Evolutionary conservation across 2,888 invertebrate species (phyloP).

Genomic region (Serripes groenlandicus): DNA sequence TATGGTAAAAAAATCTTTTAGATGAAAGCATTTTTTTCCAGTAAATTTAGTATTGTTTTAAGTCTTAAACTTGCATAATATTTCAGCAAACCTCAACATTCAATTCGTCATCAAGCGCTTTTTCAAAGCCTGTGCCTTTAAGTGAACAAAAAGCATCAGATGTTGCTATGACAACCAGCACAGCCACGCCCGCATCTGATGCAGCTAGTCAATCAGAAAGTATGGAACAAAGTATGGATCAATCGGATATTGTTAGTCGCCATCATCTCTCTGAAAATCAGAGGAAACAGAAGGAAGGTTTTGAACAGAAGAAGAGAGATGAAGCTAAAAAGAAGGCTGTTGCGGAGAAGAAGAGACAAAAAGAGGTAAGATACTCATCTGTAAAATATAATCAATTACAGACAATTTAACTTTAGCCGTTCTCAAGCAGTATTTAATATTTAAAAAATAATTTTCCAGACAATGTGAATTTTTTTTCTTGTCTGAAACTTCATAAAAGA

Average conservation of each 20-base stretch:
- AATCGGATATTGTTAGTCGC: conserved; percentile 79
- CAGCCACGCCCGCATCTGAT: neutral
- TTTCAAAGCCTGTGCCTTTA: conserved; percentile 65
- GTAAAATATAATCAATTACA: too few species aligned
- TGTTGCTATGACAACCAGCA: too few species aligned
- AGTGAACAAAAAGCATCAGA: neutral
- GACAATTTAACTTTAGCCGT: too few species aligned
- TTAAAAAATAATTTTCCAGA: too few species aligned
- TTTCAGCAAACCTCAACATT: conserved; percentile 58
- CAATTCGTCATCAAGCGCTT: conserved; percentile 67
- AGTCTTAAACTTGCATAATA: too few species aligned
- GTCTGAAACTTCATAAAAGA: too few species aligned
- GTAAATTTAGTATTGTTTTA: too few species aligned
- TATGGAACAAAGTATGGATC: conserved; percentile 38
- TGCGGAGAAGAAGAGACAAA: conserved; percentile 76
- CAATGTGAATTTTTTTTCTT: too few species aligned
- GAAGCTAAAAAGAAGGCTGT: conserved; percentile 74
- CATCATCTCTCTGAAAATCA: conserved; percentile 79
- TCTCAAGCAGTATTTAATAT: too few species aligned
- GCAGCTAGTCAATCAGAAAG: neutral
- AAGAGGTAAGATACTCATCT: conserved; percentile 69
- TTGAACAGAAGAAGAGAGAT: conserved; percentile 79
- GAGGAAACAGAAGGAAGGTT: conserved; percentile 76
- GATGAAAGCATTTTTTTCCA: too few species aligned
- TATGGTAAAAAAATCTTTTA: too few species aligned